Evolutionary conservation across 2,888 invertebrate species (phyloP).

Genomic region (Sabatieria punctata): DNA sequence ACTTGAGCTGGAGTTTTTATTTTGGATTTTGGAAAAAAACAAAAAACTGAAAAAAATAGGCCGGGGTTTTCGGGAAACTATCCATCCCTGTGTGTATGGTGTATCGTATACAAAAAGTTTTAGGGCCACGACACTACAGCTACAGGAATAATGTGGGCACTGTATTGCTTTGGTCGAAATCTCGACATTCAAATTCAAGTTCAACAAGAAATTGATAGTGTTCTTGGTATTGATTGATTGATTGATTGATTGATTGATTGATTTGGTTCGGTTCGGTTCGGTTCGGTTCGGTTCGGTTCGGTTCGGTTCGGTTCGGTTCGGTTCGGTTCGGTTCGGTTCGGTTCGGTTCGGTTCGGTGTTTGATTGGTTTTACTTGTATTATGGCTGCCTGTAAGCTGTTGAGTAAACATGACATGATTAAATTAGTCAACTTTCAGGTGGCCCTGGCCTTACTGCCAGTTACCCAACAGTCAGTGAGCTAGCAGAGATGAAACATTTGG

Average conservation of each 20-base stretch:
- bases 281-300: neutral
- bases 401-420: no score
- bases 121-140: constrained; percentile 57
- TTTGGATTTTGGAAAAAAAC: no score
- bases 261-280: neutral
- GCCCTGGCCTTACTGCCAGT: no score
- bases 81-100: no score
- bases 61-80: no score
- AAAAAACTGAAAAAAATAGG: no score
- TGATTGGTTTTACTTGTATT: neutral
- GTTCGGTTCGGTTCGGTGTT: neutral
- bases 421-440: no score
- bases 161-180: constrained; percentile 58
- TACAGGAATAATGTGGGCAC: constrained; percentile 67
- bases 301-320: neutral
- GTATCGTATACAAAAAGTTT: no score
- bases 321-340: neutral
- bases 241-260: no score
- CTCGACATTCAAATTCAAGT: constrained; percentile 50
- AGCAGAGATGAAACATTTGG: no score
- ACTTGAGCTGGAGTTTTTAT: no score
- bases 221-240: neutral
- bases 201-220: constrained; percentile 13
- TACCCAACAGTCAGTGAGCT: no score
- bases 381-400: neutral